Evolutionary conservation across 1,140 invertebrate genomes (phyloP).

Genomic region (Drosophila rhopaloa): DNA sequence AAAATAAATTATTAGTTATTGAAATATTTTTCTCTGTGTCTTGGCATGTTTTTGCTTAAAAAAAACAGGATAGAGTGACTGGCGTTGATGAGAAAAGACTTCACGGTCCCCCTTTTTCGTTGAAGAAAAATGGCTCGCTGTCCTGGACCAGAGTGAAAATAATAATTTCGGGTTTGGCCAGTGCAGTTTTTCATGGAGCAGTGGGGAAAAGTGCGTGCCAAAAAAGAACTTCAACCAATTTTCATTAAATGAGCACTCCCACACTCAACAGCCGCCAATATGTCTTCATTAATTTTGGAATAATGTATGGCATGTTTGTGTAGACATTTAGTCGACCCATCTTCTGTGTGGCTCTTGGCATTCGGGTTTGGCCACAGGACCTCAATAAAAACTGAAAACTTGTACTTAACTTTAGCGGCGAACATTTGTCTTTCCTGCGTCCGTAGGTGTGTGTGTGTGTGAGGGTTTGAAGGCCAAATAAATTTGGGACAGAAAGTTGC

Average conservation of each 20-base stretch:
- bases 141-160: constrained; percentile 58
- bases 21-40: neutral
- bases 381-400: constrained; percentile 62
- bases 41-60: constrained; percentile 46
- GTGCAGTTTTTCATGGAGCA: constrained; percentile 45
- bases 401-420: constrained; percentile 56
- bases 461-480: constrained; percentile 49
- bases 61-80: constrained; percentile 41
- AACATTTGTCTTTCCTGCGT: constrained; percentile 52
- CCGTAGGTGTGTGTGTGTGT: constrained; percentile 10
- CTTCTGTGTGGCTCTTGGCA: constrained; percentile 9
- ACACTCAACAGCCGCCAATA: constrained; percentile 54
- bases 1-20: no score
- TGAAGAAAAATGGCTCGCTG: constrained; percentile 67
- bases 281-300: constrained; percentile 77
- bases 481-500: constrained; percentile 20
- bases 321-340: constrained; percentile 61
- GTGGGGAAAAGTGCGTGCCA: constrained; percentile 30
- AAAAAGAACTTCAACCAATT: constrained; percentile 56
- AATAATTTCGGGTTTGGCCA: constrained; percentile 67
- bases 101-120: constrained; percentile 10
- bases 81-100: constrained; percentile 51
- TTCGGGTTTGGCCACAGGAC: constrained; percentile 21
- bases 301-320: constrained; percentile 73
- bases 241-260: constrained; percentile 54